Percentiles rank a stretch among this genome's conserved stretches.
Conservation (phyloP, 1,140 invertebrate species). For the Drosophila suzukii region DNA sequence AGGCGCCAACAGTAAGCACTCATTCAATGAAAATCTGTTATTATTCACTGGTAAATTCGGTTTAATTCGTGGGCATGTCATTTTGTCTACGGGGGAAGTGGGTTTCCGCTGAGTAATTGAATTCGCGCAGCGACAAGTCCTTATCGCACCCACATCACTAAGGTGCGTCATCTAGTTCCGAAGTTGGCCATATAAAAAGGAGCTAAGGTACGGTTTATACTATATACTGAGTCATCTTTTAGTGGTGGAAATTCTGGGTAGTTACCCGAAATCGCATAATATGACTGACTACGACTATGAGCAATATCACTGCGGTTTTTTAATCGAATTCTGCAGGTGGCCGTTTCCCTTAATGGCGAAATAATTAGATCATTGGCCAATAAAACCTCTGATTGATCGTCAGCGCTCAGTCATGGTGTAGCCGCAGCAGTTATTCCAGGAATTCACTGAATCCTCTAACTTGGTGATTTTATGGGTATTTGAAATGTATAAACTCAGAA, state of each 20-base stretch:
- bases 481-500: too few relatives aligned
- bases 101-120: slow-evolving; percentile 5
- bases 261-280: slow-evolving; percentile 11
- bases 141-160: slow-evolving; percentile 20
- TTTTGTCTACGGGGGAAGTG: slow-evolving; percentile 3
- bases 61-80: slow-evolving; percentile 20
- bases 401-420: slow-evolving; percentile 6
- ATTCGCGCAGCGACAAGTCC: slow-evolving; percentile 15
- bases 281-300: slow-evolving; percentile 3
- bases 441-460: background rate
- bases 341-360: slow-evolving; percentile 22
- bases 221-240: slow-evolving; percentile 21
- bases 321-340: slow-evolving; percentile 8
- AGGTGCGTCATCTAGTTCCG: slow-evolving; percentile 22
- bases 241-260: slow-evolving; percentile 31
- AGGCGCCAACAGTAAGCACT: slow-evolving; percentile 33
- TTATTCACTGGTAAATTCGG: slow-evolving; percentile 48
- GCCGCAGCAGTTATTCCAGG: background rate
- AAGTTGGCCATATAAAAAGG: background rate
- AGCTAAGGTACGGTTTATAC: background rate
- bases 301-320: background rate
- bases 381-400: slow-evolving; percentile 9
- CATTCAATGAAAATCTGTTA: slow-evolving; percentile 41
- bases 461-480: background rate
- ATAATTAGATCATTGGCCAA: slow-evolving; percentile 61